Evolutionary conservation across 2,113 vertebrate species (phyloP).

Genomic region (Labeo catla): DNA sequence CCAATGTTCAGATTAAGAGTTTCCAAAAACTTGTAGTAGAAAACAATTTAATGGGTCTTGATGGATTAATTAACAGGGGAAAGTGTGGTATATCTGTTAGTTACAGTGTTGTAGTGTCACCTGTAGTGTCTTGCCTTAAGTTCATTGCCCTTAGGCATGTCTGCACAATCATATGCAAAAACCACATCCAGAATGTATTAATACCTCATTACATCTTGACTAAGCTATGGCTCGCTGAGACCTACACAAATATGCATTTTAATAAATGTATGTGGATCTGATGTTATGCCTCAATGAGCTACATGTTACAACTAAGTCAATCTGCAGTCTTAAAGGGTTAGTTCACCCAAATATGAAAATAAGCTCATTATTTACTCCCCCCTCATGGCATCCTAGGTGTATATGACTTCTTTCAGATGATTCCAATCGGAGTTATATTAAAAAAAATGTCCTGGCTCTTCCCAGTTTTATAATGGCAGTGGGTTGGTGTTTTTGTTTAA

Average conservation of each 20-base stretch:
- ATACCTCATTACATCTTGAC: background rate
- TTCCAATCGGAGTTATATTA: too few relatives aligned
- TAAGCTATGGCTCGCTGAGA: background rate
- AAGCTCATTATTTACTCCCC: too few relatives aligned
- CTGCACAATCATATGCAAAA: background rate
- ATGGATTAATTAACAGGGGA: background rate
- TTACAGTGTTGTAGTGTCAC: background rate
- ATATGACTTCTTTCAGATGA: too few relatives aligned
- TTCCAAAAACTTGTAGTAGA: too few relatives aligned
- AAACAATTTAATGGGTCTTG: too few relatives aligned
- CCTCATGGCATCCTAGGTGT: too few relatives aligned
- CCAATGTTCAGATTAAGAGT: too few relatives aligned
- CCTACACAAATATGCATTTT: background rate
- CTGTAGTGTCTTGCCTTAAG: background rate
- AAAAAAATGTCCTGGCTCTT: too few relatives aligned
- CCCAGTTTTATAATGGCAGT: too few relatives aligned
- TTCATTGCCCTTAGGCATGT: background rate
- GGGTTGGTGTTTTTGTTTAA: too few relatives aligned
- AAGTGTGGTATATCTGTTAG: background rate
- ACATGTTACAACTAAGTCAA: background rate
- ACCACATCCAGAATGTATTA: background rate
- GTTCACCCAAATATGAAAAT: too few relatives aligned
- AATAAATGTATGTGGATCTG: background rate
- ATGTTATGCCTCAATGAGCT: background rate
- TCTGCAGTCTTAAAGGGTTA: background rate